Evolutionary conservation across 2,113 vertebrate genomes (phyloP), one percentile per base, ranked within the genome.

Genomic region (Pachycephala philippinensis): DNA sequence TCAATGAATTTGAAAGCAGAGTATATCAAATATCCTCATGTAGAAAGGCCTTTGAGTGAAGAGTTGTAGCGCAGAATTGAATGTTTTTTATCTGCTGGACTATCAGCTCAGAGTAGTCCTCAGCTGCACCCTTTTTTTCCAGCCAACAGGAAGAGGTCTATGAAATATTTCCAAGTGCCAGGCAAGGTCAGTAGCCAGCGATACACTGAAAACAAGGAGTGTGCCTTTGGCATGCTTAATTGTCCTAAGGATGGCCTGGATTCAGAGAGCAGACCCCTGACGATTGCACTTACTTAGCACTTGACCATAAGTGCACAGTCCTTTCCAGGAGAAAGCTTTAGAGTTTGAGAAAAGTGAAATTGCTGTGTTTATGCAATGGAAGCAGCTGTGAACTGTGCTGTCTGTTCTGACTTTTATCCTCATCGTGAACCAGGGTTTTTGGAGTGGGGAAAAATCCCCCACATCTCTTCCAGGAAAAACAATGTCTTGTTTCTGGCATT

Each of bases 1-100:
- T 93, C 90, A 92, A 75, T 93, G 86, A 89, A 94, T 95, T 78
- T 95, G 94, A 96, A 96, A 96, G 95, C 90, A 69, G 81, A 68
- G 56, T 75, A 28, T 94, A 94, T 96, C 80, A 95, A 95, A 96
- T 89, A 90, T 71, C 76, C 33, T 78, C 11, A 7, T 39, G 72
- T 35, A 88, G 93, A 93, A 96, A 93, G 90, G 68, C 65, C 72
- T 96, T 87, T 90, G 89, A 93, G 77, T 61, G 72, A 95, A 87
- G 53, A 93, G 65, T 78, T 75, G 61, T 89, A 86, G 79, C 10
- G 0, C 64, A 53, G 85, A 77, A 89, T 87, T 83, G 76, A 89
- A 93, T 95, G 72, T 9, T 87, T 96, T 90, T 94, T 79, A 76
- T 95, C 90, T 86, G 56, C 65, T 92, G 86, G 69, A 81, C 94